A percentile compares a stretch with the other conserved stretches of the same genome.
Evolutionary conservation across 2,888 invertebrate genomes (phyloP).

Genomic region (Cryptocheilus praepositus): DNA sequence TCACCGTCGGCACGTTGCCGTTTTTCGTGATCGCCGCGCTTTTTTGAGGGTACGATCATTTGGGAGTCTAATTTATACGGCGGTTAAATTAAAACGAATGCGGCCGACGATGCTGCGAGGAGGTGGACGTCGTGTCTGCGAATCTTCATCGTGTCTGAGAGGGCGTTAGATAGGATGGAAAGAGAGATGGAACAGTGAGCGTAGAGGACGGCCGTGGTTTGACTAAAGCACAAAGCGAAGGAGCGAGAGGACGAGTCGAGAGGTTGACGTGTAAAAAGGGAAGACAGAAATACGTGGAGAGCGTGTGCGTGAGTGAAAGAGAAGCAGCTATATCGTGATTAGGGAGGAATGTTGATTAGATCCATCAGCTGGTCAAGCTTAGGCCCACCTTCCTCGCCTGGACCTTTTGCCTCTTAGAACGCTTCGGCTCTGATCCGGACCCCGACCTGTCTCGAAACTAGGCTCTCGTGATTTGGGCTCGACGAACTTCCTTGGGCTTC

Average conservation of each 20-base stretch:
- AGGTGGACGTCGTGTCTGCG: slow-evolving; percentile 40
- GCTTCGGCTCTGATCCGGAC: slow-evolving; percentile 53
- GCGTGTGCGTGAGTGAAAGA: slow-evolving; percentile 26
- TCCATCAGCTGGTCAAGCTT: slow-evolving; percentile 70
- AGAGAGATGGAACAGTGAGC: slow-evolving; percentile 39
- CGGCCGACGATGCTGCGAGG: slow-evolving; percentile 28
- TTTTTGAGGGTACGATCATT: slow-evolving; percentile 58
- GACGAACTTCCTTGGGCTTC: slow-evolving; percentile 4
- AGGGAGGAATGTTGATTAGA: slow-evolving; percentile 75
- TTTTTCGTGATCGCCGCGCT: slow-evolving; percentile 39
- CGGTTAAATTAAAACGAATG: slow-evolving; percentile 68
- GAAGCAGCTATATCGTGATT: slow-evolving; percentile 65
- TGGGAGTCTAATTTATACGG: slow-evolving; percentile 70
- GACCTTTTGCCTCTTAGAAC: slow-evolving; percentile 53
- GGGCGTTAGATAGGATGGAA: slow-evolving; percentile 33
- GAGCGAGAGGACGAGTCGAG: too few species aligned
- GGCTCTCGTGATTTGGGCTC: slow-evolving; percentile 9
- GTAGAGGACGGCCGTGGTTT: slow-evolving; percentile 3
- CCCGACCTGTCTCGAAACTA: slow-evolving; percentile 26
- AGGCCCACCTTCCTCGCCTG: slow-evolving; percentile 49
- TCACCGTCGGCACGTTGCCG: slow-evolving; percentile 26
- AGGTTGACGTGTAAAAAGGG: slow-evolving; percentile 7
- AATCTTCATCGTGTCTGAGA: slow-evolving; percentile 42
- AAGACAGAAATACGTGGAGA: slow-evolving; percentile 16
- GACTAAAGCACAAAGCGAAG: too few species aligned